A percentile compares a stretch with the other conserved stretches of the same genome.
Conservation (phyloP, 2,113 vertebrate species). For the Haplochromis vanheusdeni region DNA sequence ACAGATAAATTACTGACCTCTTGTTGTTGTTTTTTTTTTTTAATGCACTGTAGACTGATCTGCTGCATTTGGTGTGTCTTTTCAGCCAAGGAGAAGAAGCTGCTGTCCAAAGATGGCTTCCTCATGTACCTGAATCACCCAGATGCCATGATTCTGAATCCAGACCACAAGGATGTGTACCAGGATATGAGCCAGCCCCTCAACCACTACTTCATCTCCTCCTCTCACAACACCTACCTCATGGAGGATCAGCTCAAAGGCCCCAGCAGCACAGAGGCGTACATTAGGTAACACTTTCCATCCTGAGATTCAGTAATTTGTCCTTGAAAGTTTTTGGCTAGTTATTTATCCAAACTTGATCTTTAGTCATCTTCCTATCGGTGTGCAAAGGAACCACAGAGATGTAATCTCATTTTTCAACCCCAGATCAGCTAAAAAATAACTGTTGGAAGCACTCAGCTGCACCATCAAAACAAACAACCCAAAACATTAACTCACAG, state of each 20-base stretch:
- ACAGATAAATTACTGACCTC: neutral
- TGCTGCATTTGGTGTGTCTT: neutral
- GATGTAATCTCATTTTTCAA: neutral
- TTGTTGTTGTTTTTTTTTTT: neutral
- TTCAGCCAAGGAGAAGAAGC: slow-evolving; percentile 79
- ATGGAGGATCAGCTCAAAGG: slow-evolving; percentile 91
- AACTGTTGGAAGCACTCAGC: neutral
- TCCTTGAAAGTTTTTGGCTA: neutral
- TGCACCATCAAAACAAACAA: neutral
- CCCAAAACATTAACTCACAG: neutral
- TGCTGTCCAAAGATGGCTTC: slow-evolving; percentile 93
- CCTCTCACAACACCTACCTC: slow-evolving; percentile 96
- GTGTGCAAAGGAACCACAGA: neutral
- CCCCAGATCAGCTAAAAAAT: neutral
- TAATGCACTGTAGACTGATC: neutral
- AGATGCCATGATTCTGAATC: slow-evolving; percentile 76
- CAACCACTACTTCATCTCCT: slow-evolving; percentile 92
- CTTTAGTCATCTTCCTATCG: neutral
- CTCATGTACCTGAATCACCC: slow-evolving; percentile 84
- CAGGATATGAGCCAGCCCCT: slow-evolving; percentile 95
- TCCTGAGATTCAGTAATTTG: neutral
- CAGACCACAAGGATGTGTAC: slow-evolving; percentile 75
- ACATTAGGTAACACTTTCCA: slow-evolving; percentile 76
- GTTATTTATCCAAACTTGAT: neutral
- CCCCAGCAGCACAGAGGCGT: slow-evolving; percentile 92